phyloP scores from a whole-genome alignment of 2,797 vertebrate species.

The Girardinus metallicus region DNA sequence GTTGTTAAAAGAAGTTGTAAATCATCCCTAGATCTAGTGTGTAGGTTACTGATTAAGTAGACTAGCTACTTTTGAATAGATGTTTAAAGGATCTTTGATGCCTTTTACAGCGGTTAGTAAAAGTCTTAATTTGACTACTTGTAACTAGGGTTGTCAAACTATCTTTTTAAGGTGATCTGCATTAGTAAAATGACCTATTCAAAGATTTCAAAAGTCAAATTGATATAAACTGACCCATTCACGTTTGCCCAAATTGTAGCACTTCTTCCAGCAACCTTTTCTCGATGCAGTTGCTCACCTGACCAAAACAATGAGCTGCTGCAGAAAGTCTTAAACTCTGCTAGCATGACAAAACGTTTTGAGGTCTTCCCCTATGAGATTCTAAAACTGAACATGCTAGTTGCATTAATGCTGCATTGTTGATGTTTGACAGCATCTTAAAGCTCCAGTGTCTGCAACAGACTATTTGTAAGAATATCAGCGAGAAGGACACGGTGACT shows the following conservation, averaged over 20 bases:
- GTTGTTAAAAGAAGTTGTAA: background rate
- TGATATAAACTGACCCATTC: background rate
- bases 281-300: background rate
- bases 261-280: background rate
- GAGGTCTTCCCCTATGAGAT: background rate
- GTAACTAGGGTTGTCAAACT: background rate
- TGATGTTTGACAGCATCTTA: background rate
- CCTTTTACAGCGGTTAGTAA: background rate
- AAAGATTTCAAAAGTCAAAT: background rate
- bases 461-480: background rate
- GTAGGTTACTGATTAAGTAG: background rate
- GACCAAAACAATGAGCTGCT: background rate
- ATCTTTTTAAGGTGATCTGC: background rate
- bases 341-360: background rate
- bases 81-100: background rate
- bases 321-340: background rate
- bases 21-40: background rate
- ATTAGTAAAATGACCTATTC: background rate
- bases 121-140: background rate
- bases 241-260: background rate
- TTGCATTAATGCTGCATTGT: background rate
- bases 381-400: background rate
- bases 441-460: background rate
- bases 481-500: background rate
- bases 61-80: background rate